Conservation (phyloP, 2,113 vertebrate species). For the Nansenia antarctica region DNA sequence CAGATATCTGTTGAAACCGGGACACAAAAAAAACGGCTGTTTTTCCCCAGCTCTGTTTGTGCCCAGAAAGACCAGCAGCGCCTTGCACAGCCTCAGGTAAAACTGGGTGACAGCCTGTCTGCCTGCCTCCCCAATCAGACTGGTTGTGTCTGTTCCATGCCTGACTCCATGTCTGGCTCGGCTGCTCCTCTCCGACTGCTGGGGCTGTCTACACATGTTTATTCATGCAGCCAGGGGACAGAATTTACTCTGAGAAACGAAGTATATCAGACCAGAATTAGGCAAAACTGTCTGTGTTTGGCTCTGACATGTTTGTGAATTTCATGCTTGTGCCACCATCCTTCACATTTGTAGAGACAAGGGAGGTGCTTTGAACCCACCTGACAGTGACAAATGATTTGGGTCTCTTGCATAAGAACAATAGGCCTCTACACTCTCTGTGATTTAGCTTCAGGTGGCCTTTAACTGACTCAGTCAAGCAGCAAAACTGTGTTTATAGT, state of each 20-base stretch:
- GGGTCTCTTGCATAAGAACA: constrained; percentile 53
- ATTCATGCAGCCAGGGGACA: constrained; percentile 61
- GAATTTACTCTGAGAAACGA: constrained; percentile 51
- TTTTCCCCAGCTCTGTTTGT: constrained; percentile 44
- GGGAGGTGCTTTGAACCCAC: constrained; percentile 22
- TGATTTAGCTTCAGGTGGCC: constrained; percentile 64
- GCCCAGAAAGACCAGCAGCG: constrained; percentile 52
- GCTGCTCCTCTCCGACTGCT: constrained; percentile 43
- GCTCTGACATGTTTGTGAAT: not conserved
- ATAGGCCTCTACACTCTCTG: constrained; percentile 48
- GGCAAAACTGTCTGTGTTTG: not conserved
- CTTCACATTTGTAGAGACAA: constrained; percentile 7
- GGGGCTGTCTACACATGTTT: constrained; percentile 59
- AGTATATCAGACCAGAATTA: constrained; percentile 47
- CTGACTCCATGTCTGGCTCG: constrained; percentile 41
- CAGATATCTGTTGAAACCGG: constrained; percentile 72
- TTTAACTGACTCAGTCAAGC: constrained; percentile 72
- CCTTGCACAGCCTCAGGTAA: constrained; percentile 67
- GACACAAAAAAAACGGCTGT: constrained; percentile 59
- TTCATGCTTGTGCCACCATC: not conserved
- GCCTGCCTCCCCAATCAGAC: constrained; percentile 53
- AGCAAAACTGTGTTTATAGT: constrained; percentile 75
- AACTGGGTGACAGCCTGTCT: constrained; percentile 57
- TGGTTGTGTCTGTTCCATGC: constrained; percentile 39
- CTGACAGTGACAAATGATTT: constrained; percentile 56